Evolutionary conservation across 2,888 invertebrate species (phyloP), one percentile per base, ranked within the genome.

Genomic region (Troilus luridus): DNA sequence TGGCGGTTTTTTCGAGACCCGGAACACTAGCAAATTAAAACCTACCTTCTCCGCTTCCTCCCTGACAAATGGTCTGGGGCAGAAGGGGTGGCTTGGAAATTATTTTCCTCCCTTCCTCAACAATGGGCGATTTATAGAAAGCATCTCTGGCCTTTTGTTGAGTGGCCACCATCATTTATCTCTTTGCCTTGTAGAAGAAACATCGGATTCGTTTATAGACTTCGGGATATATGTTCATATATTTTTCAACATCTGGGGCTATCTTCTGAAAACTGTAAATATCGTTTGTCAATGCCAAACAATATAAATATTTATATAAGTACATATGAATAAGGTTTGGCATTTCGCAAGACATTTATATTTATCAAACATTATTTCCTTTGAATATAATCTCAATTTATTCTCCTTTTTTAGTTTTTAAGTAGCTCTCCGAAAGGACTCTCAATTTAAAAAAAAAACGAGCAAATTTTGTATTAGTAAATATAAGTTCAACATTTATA

Each of bases 21-120:
- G 72, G 72, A 77, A 85, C 85, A 85, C 85, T 85, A 85, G 85
- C 85, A 85, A 85, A 85, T 85, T 85, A 85, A 85, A 85, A 85
- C 85, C 56, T n/a, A 85, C 85, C 85, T 56, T 85, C 85, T n/a
- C 56, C 21, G 85, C 56, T 77, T 77, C 72, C 85, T 85, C 85
- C 56, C 56, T 85, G 85, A 85, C 56, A 85, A 85, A 85, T 85
- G 85, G 56, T 85, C 12, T 12, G 56, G 85, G 85, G 10, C 56
- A 85, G 85, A 85, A 85, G 85, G 85, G 85, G 54, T 54, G 85
- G 56, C 56, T 19, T 85, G 85, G 85, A 56, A 85, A 85, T 85
- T 85, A 85, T 85, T 85, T 56, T n/a, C 14, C 56, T 81, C 56
- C 56, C 85, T 58, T 0, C 85, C 56, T 12, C 56, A 85, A 85